These are phyloP conservation scores for Neofelis nebulosa DNA, from an alignment of 2,113 vertebrate genomes.

Conservation along the genomic window DNA sequence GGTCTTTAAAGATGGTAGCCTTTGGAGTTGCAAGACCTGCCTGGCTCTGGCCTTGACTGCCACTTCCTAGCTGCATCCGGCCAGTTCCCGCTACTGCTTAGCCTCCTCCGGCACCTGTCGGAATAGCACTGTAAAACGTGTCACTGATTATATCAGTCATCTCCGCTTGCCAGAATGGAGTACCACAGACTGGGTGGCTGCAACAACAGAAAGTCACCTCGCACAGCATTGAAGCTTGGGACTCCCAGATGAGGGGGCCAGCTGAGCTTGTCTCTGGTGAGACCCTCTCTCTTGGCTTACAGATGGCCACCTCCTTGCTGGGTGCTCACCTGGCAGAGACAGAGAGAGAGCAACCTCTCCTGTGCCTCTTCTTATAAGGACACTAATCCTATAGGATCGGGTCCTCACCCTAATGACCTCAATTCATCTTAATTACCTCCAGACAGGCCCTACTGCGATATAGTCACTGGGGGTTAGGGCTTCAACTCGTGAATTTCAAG, in stretches of 20 bases:
- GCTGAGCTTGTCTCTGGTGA: neutral
- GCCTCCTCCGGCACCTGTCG: neutral
- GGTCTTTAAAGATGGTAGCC: neutral
- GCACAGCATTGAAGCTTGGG: neutral
- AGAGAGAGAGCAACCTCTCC: neutral
- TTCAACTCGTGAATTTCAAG: neutral
- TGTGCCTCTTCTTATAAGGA: neutral
- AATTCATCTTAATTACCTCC: neutral
- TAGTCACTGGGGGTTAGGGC: neutral
- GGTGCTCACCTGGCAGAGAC: neutral
- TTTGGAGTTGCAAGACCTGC: neutral
- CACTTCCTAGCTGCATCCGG: neutral
- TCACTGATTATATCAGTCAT: neutral
- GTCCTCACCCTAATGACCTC: neutral
- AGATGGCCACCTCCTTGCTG: neutral
- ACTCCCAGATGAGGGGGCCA: neutral
- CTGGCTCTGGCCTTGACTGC: neutral
- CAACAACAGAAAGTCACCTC: neutral
- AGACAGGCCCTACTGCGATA: neutral
- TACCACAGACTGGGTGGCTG: neutral
- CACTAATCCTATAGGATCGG: neutral
- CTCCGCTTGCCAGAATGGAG: neutral
- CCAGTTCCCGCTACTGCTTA: neutral
- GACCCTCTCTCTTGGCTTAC: neutral
- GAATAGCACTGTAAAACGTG: neutral